Evolutionary conservation across 2,113 vertebrate species (phyloP).

Genomic region (Microcebus griseorufus): DNA sequence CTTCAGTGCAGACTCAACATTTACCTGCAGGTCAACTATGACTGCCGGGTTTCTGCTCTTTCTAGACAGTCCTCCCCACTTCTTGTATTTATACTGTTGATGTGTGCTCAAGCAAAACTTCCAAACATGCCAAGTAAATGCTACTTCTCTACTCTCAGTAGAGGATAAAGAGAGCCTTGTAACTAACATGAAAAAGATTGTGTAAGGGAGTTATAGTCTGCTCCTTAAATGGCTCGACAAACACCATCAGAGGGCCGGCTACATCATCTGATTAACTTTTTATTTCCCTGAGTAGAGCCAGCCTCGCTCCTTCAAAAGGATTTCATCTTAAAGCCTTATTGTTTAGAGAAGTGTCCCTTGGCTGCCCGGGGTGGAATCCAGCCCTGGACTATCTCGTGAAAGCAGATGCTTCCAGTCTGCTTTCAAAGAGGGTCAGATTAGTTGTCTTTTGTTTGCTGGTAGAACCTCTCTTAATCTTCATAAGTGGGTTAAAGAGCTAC

Average conservation of each 20-base stretch:
- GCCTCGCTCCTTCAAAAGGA: conserved; percentile 42
- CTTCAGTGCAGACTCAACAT: neutral
- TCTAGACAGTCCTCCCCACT: neutral
- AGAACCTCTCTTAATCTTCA: conserved; percentile 32
- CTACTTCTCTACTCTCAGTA: neutral
- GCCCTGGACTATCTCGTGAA: conserved; percentile 20
- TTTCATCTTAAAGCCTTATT: conserved; percentile 39
- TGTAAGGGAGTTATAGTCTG: conserved; percentile 15
- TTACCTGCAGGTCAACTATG: neutral
- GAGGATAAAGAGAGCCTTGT: conserved; percentile 33
- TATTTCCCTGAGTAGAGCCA: neutral
- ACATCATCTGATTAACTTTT: neutral
- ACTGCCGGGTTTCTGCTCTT: neutral
- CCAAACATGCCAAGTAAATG: neutral
- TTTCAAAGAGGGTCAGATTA: conserved; percentile 50
- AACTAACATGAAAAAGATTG: neutral
- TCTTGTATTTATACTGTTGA: neutral
- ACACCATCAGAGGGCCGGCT: neutral
- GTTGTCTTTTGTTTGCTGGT: conserved; percentile 34
- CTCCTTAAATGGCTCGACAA: conserved; percentile 12
- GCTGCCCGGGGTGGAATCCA: neutral
- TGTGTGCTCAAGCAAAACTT: neutral
- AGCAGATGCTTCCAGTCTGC: conserved; percentile 10
- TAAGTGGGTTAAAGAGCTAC: neutral
- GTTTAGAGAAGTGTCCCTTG: neutral